Evolutionary conservation across 2,888 invertebrate species (phyloP).

Genomic region (Falcaria lacertinaria): DNA sequence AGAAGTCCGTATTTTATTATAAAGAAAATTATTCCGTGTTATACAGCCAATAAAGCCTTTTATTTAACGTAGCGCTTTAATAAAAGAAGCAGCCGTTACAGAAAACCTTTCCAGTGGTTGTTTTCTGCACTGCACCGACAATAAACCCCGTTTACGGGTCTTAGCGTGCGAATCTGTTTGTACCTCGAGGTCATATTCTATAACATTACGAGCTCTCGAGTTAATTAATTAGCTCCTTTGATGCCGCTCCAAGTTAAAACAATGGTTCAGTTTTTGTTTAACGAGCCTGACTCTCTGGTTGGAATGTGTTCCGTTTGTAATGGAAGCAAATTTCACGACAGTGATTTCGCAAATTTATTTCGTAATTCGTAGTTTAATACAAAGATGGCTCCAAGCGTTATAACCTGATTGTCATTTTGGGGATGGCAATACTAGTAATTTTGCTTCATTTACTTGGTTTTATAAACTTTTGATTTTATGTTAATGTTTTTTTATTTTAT

Average conservation of each 20-base stretch:
- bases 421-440: too few relatives aligned
- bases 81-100: neutral
- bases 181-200: constrained; percentile 36
- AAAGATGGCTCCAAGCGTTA: too few relatives aligned
- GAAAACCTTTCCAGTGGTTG: neutral
- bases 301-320: constrained; percentile 15
- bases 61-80: too few relatives aligned
- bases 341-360: neutral
- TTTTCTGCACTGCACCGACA: neutral
- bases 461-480: too few relatives aligned
- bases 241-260: constrained; percentile 32
- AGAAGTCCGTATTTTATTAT: too few relatives aligned
- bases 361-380: neutral
- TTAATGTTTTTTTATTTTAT: too few relatives aligned
- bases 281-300: constrained; percentile 22
- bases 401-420: too few relatives aligned
- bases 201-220: constrained; percentile 40
- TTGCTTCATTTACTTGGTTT: too few relatives aligned
- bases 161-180: constrained; percentile 1
- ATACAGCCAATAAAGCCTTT: too few relatives aligned
- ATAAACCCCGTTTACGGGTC: constrained; percentile 2
- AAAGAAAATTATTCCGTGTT: too few relatives aligned
- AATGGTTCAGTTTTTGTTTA: constrained; percentile 33
- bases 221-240: constrained; percentile 65
- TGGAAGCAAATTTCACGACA: constrained; percentile 4